A percentile compares a stretch with the other conserved stretches of the same genome.
Evolutionary conservation across 2,113 vertebrate species (phyloP).

Genomic region (Tragelaphus scriptus): DNA sequence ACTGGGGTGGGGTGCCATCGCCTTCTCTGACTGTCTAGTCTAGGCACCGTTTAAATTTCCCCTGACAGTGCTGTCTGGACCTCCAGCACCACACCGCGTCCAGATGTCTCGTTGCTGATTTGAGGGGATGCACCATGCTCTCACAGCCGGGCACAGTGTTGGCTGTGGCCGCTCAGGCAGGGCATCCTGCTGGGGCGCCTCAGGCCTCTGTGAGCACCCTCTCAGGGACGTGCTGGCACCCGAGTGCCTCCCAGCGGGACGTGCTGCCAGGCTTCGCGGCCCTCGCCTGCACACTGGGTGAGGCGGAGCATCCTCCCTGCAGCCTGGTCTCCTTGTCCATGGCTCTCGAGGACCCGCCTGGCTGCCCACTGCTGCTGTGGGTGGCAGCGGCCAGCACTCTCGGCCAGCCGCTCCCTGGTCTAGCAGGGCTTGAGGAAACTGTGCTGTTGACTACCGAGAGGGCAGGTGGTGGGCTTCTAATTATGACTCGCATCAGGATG

Average conservation of each 20-base stretch:
- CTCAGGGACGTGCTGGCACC: background rate
- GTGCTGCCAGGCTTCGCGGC: no score
- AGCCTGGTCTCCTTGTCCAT: background rate
- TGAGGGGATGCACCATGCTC: background rate
- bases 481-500: accelerated
- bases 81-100: accelerated
- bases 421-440: accelerated
- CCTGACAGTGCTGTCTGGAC: background rate
- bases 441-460: accelerated
- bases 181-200: no score
- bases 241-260: accelerated
- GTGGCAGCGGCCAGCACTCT: background rate
- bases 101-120: background rate
- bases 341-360: background rate
- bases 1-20: background rate
- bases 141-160: accelerated
- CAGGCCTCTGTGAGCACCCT: background rate
- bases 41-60: background rate
- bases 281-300: accelerated
- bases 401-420: accelerated
- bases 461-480: accelerated
- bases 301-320: accelerated
- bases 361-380: background rate
- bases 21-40: background rate
- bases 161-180: background rate